Percentiles rank a stretch among this genome's conserved stretches.
Evolutionary conservation across 2,113 vertebrate species (phyloP).

Genomic region (Dasyprocta punctata): DNA sequence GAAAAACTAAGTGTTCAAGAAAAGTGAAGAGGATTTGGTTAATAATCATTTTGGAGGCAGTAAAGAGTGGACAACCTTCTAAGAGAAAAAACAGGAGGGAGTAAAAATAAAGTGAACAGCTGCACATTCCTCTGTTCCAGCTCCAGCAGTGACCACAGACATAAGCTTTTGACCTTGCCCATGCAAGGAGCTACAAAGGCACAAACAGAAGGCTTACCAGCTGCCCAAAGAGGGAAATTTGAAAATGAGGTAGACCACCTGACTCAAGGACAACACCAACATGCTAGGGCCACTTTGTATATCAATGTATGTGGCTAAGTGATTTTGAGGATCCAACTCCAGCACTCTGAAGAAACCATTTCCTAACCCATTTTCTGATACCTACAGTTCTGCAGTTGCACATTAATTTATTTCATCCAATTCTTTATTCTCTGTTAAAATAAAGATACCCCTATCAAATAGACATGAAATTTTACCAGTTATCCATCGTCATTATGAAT

Average conservation of each 20-base stretch:
- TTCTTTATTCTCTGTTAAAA: constrained; percentile 7
- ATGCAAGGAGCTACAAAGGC: not conserved
- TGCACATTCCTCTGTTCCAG: not conserved
- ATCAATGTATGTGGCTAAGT: not conserved
- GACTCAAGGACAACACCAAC: not conserved
- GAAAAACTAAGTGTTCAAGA: constrained; percentile 84
- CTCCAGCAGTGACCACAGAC: constrained; percentile 31
- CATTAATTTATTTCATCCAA: not conserved
- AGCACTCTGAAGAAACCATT: not conserved
- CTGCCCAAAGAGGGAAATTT: not conserved
- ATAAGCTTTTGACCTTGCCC: not conserved
- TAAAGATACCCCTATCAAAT: not conserved
- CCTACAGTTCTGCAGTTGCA: not conserved
- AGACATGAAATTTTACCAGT: constrained; percentile 11
- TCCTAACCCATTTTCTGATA: not conserved
- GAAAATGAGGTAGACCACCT: not conserved
- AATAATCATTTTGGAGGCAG: constrained; percentile 82
- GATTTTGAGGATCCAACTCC: not conserved
- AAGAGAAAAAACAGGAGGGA: constrained; percentile 63
- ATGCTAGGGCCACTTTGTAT: not conserved
- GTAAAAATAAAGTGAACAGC: constrained; percentile 78
- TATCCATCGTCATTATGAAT: not conserved
- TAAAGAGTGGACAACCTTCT: constrained; percentile 76
- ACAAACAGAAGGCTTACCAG: not conserved
- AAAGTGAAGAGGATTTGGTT: constrained; percentile 79